These are phyloP conservation scores for Parus major DNA, from an alignment of 2,113 vertebrate genomes.

Conservation along the genomic window DNA sequence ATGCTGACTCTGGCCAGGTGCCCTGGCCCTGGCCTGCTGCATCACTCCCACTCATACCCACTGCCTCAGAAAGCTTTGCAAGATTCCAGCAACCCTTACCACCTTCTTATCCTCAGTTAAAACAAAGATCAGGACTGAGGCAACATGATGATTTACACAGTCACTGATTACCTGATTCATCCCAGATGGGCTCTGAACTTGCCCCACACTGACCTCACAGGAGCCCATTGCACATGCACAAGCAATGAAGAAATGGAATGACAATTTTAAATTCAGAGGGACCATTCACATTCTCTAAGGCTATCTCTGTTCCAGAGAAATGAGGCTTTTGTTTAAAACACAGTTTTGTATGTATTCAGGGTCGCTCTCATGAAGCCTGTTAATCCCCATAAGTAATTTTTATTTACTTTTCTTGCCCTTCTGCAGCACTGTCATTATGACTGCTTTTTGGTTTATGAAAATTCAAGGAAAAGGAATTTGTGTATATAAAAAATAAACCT, in stretches of 20 bases:
- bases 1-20: background rate
- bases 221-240: background rate
- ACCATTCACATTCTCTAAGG: background rate
- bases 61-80: background rate
- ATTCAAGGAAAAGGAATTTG: constrained; percentile 12
- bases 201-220: background rate
- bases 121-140: background rate
- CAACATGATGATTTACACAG: background rate
- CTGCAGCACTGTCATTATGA: background rate
- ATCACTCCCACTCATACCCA: background rate
- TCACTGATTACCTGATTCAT: background rate
- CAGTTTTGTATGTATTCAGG: background rate
- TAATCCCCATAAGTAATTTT: constrained; percentile 9
- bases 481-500: background rate
- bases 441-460: background rate
- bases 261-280: background rate
- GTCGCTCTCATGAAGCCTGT: background rate
- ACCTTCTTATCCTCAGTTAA: background rate
- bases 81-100: background rate
- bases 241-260: background rate
- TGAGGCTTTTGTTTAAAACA: background rate
- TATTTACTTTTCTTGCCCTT: constrained; percentile 41
- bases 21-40: background rate
- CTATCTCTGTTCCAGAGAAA: background rate
- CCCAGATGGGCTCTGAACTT: background rate